A percentile compares a stretch with the other conserved stretches of the same genome.
Conservation (phyloP, 2,888 invertebrate species). For the Osmoderma eremita region DNA sequence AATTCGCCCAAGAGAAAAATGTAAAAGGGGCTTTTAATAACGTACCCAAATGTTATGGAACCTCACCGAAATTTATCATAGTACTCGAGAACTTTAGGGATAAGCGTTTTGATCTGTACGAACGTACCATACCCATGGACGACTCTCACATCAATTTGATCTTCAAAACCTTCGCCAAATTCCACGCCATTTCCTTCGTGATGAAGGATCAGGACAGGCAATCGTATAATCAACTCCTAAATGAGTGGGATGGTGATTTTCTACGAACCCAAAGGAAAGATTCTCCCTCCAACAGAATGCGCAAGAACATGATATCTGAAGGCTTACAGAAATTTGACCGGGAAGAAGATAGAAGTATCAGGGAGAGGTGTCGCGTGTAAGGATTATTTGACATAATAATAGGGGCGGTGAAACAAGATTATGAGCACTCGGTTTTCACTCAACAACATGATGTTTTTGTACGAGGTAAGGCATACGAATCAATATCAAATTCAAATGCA, state of each 20-base stretch:
- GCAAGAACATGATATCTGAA: too few species aligned
- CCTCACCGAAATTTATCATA: slow-evolving; percentile 25
- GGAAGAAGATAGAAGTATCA: background rate
- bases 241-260: background rate
- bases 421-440: slow-evolving; percentile 44
- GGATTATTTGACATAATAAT: too few species aligned
- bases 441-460: slow-evolving; percentile 54
- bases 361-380: too few species aligned
- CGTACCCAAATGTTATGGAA: slow-evolving; percentile 39
- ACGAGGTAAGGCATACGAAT: slow-evolving; percentile 44
- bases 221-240: slow-evolving; percentile 2
- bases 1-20: slow-evolving; percentile 26
- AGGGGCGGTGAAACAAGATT: background rate
- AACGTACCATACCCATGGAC: slow-evolving; percentile 38
- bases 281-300: background rate
- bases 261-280: background rate
- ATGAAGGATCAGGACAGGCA: slow-evolving; percentile 41
- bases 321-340: too few species aligned
- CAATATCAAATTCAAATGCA: too few species aligned
- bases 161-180: slow-evolving; percentile 37
- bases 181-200: slow-evolving; percentile 39
- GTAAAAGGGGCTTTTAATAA: slow-evolving; percentile 24
- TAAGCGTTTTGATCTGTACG: slow-evolving; percentile 37
- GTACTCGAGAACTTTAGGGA: slow-evolving; percentile 40
- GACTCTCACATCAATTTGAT: slow-evolving; percentile 34